Evolutionary conservation across 35 echinoderm and acorn worm species (phyloP).

Genomic region (Ptychodera flava): DNA sequence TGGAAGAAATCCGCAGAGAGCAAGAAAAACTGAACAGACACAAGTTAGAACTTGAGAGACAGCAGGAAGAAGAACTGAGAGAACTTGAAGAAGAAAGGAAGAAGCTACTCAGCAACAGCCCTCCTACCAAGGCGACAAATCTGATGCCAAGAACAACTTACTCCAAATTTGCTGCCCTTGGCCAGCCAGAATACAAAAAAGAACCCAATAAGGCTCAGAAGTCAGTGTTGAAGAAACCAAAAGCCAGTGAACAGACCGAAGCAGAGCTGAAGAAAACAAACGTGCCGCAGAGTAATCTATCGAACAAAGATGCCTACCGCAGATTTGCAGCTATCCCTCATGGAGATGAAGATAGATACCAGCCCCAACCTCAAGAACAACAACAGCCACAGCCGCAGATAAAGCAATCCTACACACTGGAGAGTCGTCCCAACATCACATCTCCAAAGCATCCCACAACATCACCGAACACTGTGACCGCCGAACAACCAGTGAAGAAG

Average conservation of each 20-base stretch:
- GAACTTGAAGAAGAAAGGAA: conserved; percentile 45
- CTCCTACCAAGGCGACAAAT: conserved; percentile 11
- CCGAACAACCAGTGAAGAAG: neutral
- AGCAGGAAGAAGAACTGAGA: conserved; percentile 59
- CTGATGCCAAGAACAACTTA: neutral
- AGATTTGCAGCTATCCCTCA: neutral
- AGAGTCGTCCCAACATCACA: neutral
- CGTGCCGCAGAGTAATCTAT: neutral
- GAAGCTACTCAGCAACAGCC: neutral
- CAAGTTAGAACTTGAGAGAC: conserved; percentile 31
- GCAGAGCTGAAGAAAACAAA: neutral
- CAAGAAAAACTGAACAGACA: conserved; percentile 56
- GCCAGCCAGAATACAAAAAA: conserved; percentile 13
- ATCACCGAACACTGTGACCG: neutral
- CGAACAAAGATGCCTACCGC: neutral
- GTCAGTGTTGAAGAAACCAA: neutral
- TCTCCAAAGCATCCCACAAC: conserved; percentile 8
- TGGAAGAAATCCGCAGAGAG: conserved; percentile 40
- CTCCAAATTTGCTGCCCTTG: neutral
- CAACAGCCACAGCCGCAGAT: too few relatives aligned
- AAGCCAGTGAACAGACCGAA: neutral
- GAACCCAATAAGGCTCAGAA: conserved; percentile 19
- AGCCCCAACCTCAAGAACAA: neutral
- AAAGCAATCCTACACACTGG: neutral
- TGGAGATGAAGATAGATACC: conserved; percentile 6